Percentiles rank a stretch among this genome's conserved stretches.
These are phyloP conservation scores for Noctua janthina DNA, from an alignment of 2,888 invertebrate genomes.

Conservation along the genomic window DNA sequence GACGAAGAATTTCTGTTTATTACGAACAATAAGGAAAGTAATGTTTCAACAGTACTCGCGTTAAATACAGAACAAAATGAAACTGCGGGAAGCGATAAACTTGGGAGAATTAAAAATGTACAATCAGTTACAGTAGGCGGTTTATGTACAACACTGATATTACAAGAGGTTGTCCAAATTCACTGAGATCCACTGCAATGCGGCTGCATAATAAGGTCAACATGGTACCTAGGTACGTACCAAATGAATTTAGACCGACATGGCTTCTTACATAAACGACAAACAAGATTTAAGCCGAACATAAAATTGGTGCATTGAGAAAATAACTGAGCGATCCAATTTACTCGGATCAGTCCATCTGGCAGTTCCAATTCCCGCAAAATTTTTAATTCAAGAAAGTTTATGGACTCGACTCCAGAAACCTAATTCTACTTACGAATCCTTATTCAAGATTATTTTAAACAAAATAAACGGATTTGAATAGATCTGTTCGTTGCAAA, in stretches of 20 bases:
- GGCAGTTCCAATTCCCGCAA: conserved; percentile 40
- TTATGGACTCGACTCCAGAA: conserved; percentile 26
- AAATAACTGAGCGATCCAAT: conserved; percentile 56
- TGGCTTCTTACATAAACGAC: conserved; percentile 60
- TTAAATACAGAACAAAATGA: conserved; percentile 55
- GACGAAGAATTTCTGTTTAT: conserved; percentile 46
- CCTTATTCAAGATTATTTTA: conserved; percentile 27
- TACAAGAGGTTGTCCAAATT: conserved; percentile 65
- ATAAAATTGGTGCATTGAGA: conserved; percentile 60
- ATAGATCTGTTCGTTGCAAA: conserved; percentile 34
- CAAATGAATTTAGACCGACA: conserved; percentile 60
- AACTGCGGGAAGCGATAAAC: conserved; percentile 61
- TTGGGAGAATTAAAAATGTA: conserved; percentile 58
- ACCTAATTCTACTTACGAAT: conserved; percentile 32
- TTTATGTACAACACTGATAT: conserved; percentile 52
- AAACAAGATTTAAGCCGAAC: conserved; percentile 61
- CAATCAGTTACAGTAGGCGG: conserved; percentile 39
- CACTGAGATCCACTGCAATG: conserved; percentile 72
- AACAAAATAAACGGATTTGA: conserved; percentile 41
- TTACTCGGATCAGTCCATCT: conserved; percentile 47
- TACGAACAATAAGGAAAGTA: conserved; percentile 47
- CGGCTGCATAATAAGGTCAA: conserved; percentile 75
- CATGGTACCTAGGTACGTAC: conserved; percentile 60
- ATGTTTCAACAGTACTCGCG: conserved; percentile 44
- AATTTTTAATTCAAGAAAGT: conserved; percentile 45